Percentiles rank a stretch among this genome's conserved stretches.
phyloP scores from a whole-genome alignment of 2,888 invertebrate genomes.

The Lycocerus yunnanus region DNA sequence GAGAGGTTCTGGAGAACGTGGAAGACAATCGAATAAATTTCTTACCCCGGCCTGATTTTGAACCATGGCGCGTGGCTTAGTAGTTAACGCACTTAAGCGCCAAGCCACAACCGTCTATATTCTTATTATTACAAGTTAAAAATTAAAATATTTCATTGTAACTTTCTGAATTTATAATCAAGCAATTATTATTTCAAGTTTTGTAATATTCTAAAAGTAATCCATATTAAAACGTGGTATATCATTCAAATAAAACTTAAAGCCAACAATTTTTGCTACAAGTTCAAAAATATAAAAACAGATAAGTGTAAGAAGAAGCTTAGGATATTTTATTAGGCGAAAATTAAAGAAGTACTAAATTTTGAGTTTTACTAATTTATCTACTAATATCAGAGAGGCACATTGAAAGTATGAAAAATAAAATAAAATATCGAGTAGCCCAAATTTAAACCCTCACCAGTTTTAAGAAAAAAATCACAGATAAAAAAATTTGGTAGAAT shows the following conservation, averaged over 20 bases:
- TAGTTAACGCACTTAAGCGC: too few relatives aligned
- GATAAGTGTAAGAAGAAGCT: neutral
- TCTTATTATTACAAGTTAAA: too few relatives aligned
- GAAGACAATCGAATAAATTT: too few relatives aligned
- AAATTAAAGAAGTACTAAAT: neutral
- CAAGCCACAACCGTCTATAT: too few relatives aligned
- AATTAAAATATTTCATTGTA: too few relatives aligned
- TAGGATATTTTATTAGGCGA: neutral
- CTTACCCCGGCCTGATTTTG: too few relatives aligned
- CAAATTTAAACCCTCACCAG: neutral
- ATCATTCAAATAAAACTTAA: neutral
- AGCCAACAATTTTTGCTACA: neutral
- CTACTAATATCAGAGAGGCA: neutral
- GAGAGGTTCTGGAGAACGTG: too few relatives aligned
- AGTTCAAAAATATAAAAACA: neutral
- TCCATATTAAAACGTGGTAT: neutral
- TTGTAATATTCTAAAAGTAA: neutral
- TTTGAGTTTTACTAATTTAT: neutral
- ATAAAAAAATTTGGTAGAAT: neutral
- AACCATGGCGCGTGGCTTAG: too few relatives aligned
- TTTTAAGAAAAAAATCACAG: neutral
- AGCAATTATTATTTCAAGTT: too few relatives aligned
- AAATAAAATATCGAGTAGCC: conserved; percentile 36
- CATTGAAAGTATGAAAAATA: neutral
- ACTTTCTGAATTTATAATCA: too few relatives aligned